phyloP scores from a whole-genome alignment of 2,888 invertebrate genomes.

The Micoletzkya japonica region DNA sequence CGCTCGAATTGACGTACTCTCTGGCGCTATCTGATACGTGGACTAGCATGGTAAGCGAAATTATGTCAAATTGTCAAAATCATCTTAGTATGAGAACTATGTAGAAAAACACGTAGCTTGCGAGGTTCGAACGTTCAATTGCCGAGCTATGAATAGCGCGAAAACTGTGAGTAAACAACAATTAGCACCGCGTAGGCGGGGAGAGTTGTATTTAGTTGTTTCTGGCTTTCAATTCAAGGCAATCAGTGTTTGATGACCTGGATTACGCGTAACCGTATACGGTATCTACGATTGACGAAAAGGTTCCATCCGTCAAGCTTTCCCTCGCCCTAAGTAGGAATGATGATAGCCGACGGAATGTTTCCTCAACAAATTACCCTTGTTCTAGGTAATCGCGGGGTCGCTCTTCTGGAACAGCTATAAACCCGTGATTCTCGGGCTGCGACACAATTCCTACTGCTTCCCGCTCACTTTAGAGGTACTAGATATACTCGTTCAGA shows the following conservation, averaged over 20 bases:
- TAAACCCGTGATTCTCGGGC: slow-evolving; percentile 41
- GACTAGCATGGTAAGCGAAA: slow-evolving; percentile 40
- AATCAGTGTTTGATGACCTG: not conserved
- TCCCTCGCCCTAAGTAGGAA: not conserved
- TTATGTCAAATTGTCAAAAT: too few species aligned
- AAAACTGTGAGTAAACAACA: too few species aligned
- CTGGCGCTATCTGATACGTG: slow-evolving; percentile 48
- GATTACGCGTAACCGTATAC: not conserved
- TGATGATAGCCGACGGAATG: not conserved
- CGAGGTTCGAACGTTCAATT: too few species aligned
- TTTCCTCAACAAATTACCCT: slow-evolving; percentile 35
- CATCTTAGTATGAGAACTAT: too few species aligned
- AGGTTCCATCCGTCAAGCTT: not conserved
- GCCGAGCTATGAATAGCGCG: too few species aligned
- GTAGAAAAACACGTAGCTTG: too few species aligned
- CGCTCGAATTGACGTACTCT: slow-evolving; percentile 47
- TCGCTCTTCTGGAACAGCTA: slow-evolving; percentile 69
- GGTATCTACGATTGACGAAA: not conserved
- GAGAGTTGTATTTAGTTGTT: too few species aligned
- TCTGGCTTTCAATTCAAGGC: too few species aligned
- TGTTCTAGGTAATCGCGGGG: slow-evolving; percentile 66
- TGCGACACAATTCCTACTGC: slow-evolving; percentile 51
- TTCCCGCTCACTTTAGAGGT: slow-evolving; percentile 52
- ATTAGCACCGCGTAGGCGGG: too few species aligned
- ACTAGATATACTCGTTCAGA: too few species aligned